Percentiles rank a stretch among this genome's conserved stretches.
These are phyloP conservation scores for Cataglyphis rosenhaueri DNA, from an alignment of 2,888 invertebrate species.

Conservation along the genomic window DNA sequence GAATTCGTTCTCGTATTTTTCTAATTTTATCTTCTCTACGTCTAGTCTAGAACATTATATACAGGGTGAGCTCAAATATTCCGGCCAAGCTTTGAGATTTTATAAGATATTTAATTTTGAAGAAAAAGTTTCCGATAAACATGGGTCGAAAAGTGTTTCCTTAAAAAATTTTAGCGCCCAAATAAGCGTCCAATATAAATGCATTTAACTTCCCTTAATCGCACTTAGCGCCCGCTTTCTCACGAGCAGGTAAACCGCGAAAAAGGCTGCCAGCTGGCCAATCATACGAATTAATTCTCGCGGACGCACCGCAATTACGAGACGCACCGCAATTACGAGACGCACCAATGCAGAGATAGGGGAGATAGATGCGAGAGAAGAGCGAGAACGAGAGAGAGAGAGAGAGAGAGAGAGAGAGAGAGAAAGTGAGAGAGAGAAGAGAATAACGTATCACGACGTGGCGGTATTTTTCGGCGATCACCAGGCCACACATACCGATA, in stretches of 20 bases:
- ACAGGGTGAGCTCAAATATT: too few relatives aligned
- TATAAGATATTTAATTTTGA: too few relatives aligned
- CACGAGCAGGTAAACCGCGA: conserved; percentile 37
- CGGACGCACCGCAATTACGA: conserved; percentile 45
- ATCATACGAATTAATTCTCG: conserved; percentile 55
- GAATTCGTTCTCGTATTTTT: neutral
- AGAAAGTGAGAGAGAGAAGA: too few relatives aligned
- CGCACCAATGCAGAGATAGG: conserved; percentile 36
- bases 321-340: conserved; percentile 52
- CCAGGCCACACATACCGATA: conserved; percentile 24
- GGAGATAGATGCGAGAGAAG: neutral
- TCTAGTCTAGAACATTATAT: too few relatives aligned
- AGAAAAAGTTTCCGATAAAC: too few relatives aligned
- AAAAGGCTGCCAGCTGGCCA: conserved; percentile 37
- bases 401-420: neutral
- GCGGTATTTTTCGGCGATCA: conserved; percentile 46
- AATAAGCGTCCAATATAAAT: neutral
- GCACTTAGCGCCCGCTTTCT: conserved; percentile 34
- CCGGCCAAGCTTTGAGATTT: too few relatives aligned
- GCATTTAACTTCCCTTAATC: conserved; percentile 40
- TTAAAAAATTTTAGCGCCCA: too few relatives aligned
- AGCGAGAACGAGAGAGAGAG: neutral
- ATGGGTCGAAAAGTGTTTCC: too few relatives aligned
- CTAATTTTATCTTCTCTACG: neutral
- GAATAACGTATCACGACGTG: neutral